These are phyloP conservation scores for Gymnosoma rotundatum DNA, from an alignment of 2,888 invertebrate species.

Conservation along the genomic window DNA sequence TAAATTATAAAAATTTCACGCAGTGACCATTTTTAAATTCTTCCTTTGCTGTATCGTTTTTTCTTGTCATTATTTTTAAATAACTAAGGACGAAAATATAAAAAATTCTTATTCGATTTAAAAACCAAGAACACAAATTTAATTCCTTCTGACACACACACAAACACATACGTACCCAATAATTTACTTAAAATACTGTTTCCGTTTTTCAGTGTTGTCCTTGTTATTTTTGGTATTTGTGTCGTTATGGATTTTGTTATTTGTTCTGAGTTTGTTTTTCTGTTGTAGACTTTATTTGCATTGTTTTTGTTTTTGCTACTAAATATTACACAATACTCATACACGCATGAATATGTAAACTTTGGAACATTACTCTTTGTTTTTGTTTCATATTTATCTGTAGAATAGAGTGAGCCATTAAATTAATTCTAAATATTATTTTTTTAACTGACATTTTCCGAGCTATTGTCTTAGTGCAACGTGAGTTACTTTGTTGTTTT, in stretches of 20 bases:
- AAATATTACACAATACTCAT: slow-evolving; percentile 30
- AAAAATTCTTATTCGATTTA: neutral
- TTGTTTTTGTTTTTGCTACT: slow-evolving; percentile 39
- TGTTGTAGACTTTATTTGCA: slow-evolving; percentile 27
- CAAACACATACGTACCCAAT: slow-evolving; percentile 1
- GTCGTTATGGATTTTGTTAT: slow-evolving; percentile 17
- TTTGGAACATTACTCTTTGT: slow-evolving; percentile 68
- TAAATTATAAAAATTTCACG: too few relatives aligned
- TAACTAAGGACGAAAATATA: neutral
- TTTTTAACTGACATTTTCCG: too few relatives aligned
- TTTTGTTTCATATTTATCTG: slow-evolving; percentile 7
- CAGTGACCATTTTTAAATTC: too few relatives aligned
- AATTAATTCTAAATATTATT: neutral
- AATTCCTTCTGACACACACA: neutral
- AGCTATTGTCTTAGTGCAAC: too few relatives aligned
- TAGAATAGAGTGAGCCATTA: neutral
- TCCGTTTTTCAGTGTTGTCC: slow-evolving; percentile 58
- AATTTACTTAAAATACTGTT: slow-evolving; percentile 56
- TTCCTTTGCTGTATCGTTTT: too few relatives aligned
- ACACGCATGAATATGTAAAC: slow-evolving; percentile 62
- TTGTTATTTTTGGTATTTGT: slow-evolving; percentile 47
- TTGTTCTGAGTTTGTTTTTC: slow-evolving; percentile 21
- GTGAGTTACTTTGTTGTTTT: too few relatives aligned
- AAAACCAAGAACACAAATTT: neutral
- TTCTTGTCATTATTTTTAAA: neutral